These are phyloP conservation scores for Perithous albicinctus DNA, from an alignment of 2,888 invertebrate species.

Conservation along the genomic window DNA sequence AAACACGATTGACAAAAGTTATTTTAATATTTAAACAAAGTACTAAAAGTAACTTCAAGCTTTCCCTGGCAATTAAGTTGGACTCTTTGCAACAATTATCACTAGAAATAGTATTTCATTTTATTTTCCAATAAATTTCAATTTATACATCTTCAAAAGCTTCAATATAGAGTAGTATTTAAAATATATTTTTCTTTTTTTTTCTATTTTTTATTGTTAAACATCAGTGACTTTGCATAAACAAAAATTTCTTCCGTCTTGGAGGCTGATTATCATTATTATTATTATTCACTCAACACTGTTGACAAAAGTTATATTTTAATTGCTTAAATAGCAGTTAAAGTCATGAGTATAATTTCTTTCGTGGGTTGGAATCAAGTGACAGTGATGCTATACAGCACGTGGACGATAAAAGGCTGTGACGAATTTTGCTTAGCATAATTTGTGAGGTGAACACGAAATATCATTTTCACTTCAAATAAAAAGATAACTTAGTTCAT, in stretches of 20 bases:
- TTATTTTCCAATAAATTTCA: neutral
- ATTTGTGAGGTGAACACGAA: constrained; percentile 10
- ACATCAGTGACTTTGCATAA: neutral
- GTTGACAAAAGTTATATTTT: neutral
- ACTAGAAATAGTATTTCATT: no score
- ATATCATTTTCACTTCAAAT: neutral
- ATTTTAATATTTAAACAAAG: no score
- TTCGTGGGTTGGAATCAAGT: neutral
- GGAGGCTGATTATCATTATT: neutral
- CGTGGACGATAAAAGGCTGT: neutral
- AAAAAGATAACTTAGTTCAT: neutral
- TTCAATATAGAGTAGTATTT: neutral
- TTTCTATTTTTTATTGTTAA: neutral
- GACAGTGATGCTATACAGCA: neutral
- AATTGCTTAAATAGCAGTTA: neutral
- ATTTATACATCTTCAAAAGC: neutral
- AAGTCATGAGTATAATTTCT: neutral
- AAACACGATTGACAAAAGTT: no score
- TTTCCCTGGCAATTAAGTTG: no score
- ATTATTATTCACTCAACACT: neutral
- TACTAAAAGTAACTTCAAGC: no score
- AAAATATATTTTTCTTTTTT: neutral
- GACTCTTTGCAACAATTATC: no score
- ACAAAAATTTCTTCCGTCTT: neutral
- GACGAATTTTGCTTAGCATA: neutral